Evolutionary conservation across 2,888 invertebrate species (phyloP).

Genomic region (Scaptomyza tumidula): DNA sequence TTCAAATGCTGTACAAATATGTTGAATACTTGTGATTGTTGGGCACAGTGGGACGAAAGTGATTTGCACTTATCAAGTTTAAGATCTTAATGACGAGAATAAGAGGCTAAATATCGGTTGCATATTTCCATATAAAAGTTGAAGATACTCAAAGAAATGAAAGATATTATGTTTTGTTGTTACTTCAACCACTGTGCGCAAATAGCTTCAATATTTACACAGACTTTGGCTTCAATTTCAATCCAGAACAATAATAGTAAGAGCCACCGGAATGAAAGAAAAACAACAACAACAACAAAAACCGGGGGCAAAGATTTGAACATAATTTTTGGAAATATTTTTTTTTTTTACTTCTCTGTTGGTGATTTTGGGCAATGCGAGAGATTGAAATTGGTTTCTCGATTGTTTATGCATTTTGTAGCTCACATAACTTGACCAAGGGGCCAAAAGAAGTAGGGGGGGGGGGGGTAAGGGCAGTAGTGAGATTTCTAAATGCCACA

Average conservation of each 20-base stretch:
- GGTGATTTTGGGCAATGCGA: constrained; percentile 18
- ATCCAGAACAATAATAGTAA: constrained; percentile 63
- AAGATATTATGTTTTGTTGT: too few relatives aligned
- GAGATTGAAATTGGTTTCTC: constrained; percentile 69
- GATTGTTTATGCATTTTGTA: constrained; percentile 78
- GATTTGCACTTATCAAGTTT: not conserved
- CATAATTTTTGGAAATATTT: constrained; percentile 28
- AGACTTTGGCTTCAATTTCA: constrained; percentile 54
- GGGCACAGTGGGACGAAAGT: constrained; percentile 47
- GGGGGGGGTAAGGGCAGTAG: constrained; percentile 10
- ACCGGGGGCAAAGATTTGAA: constrained; percentile 60
- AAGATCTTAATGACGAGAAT: too few relatives aligned
- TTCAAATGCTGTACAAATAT: constrained; percentile 73
- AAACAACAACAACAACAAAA: constrained; percentile 38
- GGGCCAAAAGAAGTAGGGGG: not conserved
- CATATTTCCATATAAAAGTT: too few relatives aligned
- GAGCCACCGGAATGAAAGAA: not conserved
- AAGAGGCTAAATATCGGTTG: too few relatives aligned
- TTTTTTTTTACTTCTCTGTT: constrained; percentile 12
- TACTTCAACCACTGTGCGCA: constrained; percentile 64
- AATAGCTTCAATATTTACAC: constrained; percentile 62
- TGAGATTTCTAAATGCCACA: constrained; percentile 48
- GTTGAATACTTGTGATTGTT: constrained; percentile 39
- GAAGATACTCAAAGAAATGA: too few relatives aligned
- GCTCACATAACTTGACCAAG: constrained; percentile 42